A percentile compares a stretch with the other conserved stretches of the same genome.
These are phyloP conservation scores for Pomacea canaliculata DNA, from an alignment of 2,888 invertebrate species.

Conservation along the genomic window DNA sequence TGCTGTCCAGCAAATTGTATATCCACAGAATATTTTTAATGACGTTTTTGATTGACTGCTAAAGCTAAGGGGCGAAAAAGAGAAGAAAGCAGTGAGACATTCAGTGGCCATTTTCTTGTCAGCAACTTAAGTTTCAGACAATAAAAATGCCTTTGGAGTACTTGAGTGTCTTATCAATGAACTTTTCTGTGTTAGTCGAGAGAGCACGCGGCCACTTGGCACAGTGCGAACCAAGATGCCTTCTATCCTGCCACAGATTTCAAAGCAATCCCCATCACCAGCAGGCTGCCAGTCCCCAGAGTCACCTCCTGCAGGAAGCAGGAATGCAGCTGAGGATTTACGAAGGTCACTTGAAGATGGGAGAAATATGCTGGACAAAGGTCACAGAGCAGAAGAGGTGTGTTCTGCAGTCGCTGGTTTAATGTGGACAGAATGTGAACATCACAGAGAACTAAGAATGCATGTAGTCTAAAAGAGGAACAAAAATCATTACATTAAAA, in stretches of 20 bases:
- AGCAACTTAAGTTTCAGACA: no score
- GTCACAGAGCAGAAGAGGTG: conserved; percentile 11
- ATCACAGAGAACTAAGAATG: no score
- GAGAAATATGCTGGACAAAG: conserved; percentile 20
- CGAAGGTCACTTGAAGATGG: conserved; percentile 32
- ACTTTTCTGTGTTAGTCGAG: conserved; percentile 17
- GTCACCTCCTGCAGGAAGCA: conserved; percentile 5
- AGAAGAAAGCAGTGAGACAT: no score
- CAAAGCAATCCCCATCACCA: not conserved
- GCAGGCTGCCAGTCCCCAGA: conserved; percentile 6
- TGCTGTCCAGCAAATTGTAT: no score
- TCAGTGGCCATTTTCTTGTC: no score
- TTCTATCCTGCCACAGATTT: conserved; percentile 30
- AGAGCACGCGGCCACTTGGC: conserved; percentile 31
- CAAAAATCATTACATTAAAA: no score
- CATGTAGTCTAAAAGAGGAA: no score
- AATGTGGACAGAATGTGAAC: no score
- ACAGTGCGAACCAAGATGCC: conserved; percentile 28
- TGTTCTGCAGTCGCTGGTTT: not conserved
- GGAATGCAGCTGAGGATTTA: conserved; percentile 8
- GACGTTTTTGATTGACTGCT: no score
- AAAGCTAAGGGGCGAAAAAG: no score
- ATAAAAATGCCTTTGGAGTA: no score
- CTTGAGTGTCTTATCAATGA: not conserved
- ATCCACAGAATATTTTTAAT: no score